Base-by-base conservation (phyloP, 2,113 vertebrate species). In the Oncorhynchus mykiss region DNA sequence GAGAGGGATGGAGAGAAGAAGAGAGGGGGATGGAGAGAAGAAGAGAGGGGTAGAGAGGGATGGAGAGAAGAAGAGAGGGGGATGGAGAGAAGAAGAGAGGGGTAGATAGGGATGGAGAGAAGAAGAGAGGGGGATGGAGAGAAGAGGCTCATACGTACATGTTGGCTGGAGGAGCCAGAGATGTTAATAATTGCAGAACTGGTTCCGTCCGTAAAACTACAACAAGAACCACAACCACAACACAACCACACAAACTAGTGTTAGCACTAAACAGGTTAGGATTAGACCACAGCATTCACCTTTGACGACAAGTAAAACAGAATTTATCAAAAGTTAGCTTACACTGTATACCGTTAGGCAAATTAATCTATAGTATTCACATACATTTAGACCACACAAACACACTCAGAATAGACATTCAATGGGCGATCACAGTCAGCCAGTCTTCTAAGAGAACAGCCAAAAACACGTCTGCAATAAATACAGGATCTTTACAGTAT, bases 1-100 rank as follows among this genome's bases (percentile, higher is more conserved):
- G 5, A 59, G 73, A 65, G 24, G 12, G 18, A 22, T 71, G 2
- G 81, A 81, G 68, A 20, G 31, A 25, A 25, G 77, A 34, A 34
- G 9, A 59, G 73, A 65, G 24, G 12, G 18, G 34, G 11, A 2
- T 12, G 8, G 13, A 9, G 18, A 9, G 4, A 1, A 25, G n/a
- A 13, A 16, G 2, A 27, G 4, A 9, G 39, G 22, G 6, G 13
- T 20, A 9, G 27, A 9, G 6, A 11, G 8, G 24, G 34, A 20
- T 16, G 18, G 1, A 34, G n/a, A n/a, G n/a, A n/a, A n/a, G n/a
- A n/a, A n/a, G n/a, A n/a, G n/a, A n/a, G n/a, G n/a, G n/a, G n/a
- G n/a, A n/a, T n/a, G n/a, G n/a, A n/a, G 70, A 48, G 65, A 13
- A 1, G 0, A 7, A 18, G 29, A 20, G 6, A n/a, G 4, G 14